These are phyloP conservation scores for Chymomyza costata DNA, from an alignment of 1,140 invertebrate genomes.

Conservation along the genomic window DNA sequence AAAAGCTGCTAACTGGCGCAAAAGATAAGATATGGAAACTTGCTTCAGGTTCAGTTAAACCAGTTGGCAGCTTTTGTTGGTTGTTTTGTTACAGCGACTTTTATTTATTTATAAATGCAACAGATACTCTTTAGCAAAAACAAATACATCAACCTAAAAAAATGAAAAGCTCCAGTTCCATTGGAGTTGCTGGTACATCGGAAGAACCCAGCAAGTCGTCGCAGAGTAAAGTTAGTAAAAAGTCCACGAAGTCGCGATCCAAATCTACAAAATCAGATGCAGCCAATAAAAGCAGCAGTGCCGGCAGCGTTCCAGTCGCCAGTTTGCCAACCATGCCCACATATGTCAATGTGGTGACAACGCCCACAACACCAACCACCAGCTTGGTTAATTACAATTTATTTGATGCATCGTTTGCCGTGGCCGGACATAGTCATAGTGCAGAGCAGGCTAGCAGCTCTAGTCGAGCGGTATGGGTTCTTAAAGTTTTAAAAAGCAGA, in stretches of 20 bases:
- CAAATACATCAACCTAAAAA: no score
- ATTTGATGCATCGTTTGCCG: constrained; percentile 55
- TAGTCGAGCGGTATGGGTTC: constrained; percentile 32
- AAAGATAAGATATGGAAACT: no score
- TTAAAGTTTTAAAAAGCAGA: no score
- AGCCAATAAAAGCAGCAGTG: constrained; percentile 27
- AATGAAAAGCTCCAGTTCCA: constrained; percentile 64
- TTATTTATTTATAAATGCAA: background rate
- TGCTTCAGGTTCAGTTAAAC: no score
- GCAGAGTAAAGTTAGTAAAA: constrained; percentile 54
- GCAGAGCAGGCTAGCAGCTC: constrained; percentile 23
- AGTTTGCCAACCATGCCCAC: constrained; percentile 47
- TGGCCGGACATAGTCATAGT: constrained; percentile 20
- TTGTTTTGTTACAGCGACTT: background rate
- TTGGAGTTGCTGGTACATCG: constrained; percentile 25
- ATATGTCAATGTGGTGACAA: constrained; percentile 48
- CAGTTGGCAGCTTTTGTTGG: background rate
- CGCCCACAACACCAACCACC: constrained; percentile 60
- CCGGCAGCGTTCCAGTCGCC: constrained; percentile 18
- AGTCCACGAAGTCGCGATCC: constrained; percentile 63
- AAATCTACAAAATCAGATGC: constrained; percentile 53
- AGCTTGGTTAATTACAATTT: constrained; percentile 47
- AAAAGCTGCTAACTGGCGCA: no score
- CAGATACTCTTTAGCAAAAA: no score
- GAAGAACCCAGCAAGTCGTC: constrained; percentile 54